A percentile compares a stretch with the other conserved stretches of the same genome.
These are phyloP conservation scores for Elegia similella DNA, from an alignment of 2,888 invertebrate genomes.

Conservation along the genomic window DNA sequence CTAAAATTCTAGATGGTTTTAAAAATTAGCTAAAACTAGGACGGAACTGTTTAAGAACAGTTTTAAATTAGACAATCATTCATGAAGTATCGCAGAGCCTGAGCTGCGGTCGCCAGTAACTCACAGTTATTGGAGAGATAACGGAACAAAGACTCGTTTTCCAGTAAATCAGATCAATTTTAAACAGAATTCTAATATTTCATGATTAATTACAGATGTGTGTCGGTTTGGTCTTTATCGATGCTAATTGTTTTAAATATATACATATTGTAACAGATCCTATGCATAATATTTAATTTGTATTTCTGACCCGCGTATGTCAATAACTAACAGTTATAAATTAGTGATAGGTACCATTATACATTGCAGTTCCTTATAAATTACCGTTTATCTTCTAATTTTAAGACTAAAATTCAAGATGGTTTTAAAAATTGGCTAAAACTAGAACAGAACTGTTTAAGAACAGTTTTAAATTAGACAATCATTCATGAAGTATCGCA, in stretches of 20 bases:
- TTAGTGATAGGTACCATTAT: too few relatives aligned
- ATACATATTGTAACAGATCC: too few relatives aligned
- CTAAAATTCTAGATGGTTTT: too few relatives aligned
- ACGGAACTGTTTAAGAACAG: slow-evolving; percentile 53
- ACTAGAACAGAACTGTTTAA: slow-evolving; percentile 46
- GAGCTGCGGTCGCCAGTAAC: slow-evolving; percentile 64
- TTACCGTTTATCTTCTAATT: too few relatives aligned
- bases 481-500: slow-evolving; percentile 68
- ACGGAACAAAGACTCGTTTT: slow-evolving; percentile 63
- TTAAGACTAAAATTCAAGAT: too few relatives aligned
- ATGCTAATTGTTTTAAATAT: too few relatives aligned
- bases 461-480: slow-evolving; percentile 73
- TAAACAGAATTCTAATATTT: slow-evolving; percentile 40
- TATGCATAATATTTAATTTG: too few relatives aligned
- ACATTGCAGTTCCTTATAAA: too few relatives aligned
- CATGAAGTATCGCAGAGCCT: slow-evolving; percentile 63
- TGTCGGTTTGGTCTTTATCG: background rate
- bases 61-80: slow-evolving; percentile 76
- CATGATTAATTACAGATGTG: background rate
- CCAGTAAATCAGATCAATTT: slow-evolving; percentile 64
- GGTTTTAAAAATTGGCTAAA: background rate
- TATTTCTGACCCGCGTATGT: too few relatives aligned
- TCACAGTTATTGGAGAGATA: slow-evolving; percentile 76
- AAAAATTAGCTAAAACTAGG: slow-evolving; percentile 23
- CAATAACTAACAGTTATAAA: too few relatives aligned